phyloP scores from a whole-genome alignment of 2,888 invertebrate genomes.

The Ryuthela nishihirai region DNA sequence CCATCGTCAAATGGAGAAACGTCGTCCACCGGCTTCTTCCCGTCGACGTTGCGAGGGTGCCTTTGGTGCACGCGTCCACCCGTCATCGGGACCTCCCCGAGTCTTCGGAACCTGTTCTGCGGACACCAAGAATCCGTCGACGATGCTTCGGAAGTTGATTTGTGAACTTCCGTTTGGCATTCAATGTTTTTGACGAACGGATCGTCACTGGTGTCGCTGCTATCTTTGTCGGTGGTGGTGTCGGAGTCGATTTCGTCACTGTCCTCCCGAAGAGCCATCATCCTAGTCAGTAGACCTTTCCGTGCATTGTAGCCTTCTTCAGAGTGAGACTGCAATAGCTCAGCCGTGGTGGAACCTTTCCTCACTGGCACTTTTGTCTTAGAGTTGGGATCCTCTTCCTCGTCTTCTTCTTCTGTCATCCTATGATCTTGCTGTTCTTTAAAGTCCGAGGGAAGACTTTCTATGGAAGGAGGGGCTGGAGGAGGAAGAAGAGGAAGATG shows the following conservation, averaged over 20 bases:
- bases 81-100: neutral
- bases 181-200: slow-evolving; percentile 33
- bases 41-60: neutral
- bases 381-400: neutral
- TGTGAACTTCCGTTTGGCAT: slow-evolving; percentile 21
- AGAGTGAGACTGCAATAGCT: neutral
- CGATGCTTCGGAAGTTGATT: neutral
- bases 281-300: slow-evolving; percentile 18
- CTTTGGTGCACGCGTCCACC: neutral
- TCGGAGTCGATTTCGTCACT: slow-evolving; percentile 11
- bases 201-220: slow-evolving; percentile 1
- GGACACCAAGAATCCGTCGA: neutral
- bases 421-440: too few species aligned
- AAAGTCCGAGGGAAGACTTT: too few species aligned
- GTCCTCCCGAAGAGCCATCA: slow-evolving; percentile 34
- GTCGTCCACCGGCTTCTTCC: neutral
- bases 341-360: neutral
- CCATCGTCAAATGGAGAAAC: slow-evolving; percentile 1
- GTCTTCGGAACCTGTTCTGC: neutral
- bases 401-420: too few species aligned
- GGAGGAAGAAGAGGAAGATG: too few species aligned
- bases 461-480: too few species aligned
- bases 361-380: neutral
- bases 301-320: neutral
- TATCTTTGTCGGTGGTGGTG: slow-evolving; percentile 4